phyloP scores from a whole-genome alignment of 2,797 vertebrate species.

The Enteromius treurensis region DNA sequence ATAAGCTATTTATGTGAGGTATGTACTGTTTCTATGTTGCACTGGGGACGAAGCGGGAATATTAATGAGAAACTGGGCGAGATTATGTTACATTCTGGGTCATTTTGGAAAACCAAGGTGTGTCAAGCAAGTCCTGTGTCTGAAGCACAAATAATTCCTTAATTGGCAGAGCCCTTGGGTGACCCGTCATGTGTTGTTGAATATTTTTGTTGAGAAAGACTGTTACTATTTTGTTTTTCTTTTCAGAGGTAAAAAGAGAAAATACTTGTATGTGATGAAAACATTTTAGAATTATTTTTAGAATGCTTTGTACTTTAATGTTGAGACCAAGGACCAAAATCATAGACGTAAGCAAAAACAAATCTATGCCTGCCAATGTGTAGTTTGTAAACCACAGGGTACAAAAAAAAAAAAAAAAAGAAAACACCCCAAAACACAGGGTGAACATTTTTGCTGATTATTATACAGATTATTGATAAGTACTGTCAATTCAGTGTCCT shows the following conservation, averaged over 20 bases:
- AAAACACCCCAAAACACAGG: conserved; percentile 65
- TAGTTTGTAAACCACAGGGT: conserved; percentile 80
- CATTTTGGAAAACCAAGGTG: conserved; percentile 73
- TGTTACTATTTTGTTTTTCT: conserved; percentile 78
- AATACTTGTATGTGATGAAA: conserved; percentile 78
- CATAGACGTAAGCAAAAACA: conserved; percentile 81
- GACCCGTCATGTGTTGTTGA: conserved; percentile 74
- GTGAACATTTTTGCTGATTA: conserved; percentile 58
- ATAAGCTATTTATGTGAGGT: conserved; percentile 74
- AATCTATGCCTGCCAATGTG: conserved; percentile 74
- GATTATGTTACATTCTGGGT: conserved; percentile 73
- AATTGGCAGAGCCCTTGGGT: conserved; percentile 72
- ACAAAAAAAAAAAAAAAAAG: conserved; percentile 60
- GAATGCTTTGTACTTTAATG: conserved; percentile 83
- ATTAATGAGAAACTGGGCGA: conserved; percentile 68
- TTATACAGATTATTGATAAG: conserved; percentile 70
- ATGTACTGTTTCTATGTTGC: conserved; percentile 79
- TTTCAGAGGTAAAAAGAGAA: conserved; percentile 67
- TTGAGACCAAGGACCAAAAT: conserved; percentile 85
- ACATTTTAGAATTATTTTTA: conserved; percentile 84
- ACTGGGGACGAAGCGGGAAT: conserved; percentile 74
- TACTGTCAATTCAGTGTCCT: conserved; percentile 76
- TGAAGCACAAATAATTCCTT: conserved; percentile 75
- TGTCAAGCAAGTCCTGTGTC: conserved; percentile 63
- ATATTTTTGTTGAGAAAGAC: conserved; percentile 79